These are phyloP conservation scores for Centropus unirufus DNA, from an alignment of 2,113 vertebrate species.

Conservation along the genomic window DNA sequence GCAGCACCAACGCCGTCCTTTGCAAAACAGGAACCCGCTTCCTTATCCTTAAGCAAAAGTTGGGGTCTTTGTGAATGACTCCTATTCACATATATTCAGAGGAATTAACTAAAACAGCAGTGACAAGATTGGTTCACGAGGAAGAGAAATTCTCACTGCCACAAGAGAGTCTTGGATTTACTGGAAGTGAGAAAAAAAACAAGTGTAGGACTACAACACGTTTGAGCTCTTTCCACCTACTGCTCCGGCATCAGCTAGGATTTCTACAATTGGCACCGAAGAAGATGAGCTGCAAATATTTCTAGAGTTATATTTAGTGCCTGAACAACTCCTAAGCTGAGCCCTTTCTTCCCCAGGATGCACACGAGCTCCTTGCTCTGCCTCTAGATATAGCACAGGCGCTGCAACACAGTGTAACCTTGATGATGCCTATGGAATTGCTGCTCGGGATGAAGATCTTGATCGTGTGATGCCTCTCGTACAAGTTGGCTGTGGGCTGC, in stretches of 20 bases:
- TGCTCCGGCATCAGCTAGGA: not conserved
- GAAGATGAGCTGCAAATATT: not conserved
- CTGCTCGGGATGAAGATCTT: not conserved
- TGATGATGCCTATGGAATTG: rapidly evolving
- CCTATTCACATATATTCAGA: not conserved
- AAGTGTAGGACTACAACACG: not conserved
- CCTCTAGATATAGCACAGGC: not conserved
- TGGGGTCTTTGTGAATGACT: not conserved
- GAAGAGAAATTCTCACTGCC: not conserved
- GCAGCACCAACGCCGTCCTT: not conserved
- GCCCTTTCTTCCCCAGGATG: not conserved
- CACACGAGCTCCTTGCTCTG: not conserved
- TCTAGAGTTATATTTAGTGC: not conserved
- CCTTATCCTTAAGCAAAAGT: not conserved
- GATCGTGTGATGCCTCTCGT: not conserved
- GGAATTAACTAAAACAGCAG: not conserved
- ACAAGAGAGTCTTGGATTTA: not conserved
- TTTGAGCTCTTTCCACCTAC: not conserved
- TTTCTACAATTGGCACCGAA: not conserved
- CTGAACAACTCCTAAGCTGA: not conserved
- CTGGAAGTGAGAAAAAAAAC: not conserved
- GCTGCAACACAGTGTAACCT: rapidly evolving
- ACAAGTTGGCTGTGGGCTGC: not conserved
- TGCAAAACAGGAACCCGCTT: not conserved
- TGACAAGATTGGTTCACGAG: not conserved